phyloP scores from a whole-genome alignment of 1,140 invertebrate species.

The Asbolus verrucosus region DNA sequence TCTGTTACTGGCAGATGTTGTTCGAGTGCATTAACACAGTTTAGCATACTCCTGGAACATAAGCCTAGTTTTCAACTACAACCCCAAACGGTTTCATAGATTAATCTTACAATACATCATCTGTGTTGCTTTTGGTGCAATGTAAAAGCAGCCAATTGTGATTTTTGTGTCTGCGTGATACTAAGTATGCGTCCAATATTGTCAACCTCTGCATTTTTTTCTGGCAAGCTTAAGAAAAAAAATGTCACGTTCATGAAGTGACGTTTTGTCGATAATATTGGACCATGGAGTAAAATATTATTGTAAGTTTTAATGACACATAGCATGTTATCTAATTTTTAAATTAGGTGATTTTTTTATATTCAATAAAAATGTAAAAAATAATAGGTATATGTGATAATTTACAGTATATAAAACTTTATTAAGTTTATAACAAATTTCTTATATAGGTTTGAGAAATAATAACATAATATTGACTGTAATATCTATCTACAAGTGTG shows the following conservation, averaged over 20 bases:
- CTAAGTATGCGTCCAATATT: constrained; percentile 19
- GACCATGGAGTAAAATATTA: constrained; percentile 13
- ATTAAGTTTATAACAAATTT: constrained; percentile 28
- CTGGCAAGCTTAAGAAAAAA: too few relatives aligned
- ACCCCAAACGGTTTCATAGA: constrained; percentile 36
- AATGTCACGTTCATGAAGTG: too few relatives aligned
- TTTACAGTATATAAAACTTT: constrained; percentile 1
- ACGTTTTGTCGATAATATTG: not conserved
- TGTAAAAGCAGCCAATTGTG: constrained; percentile 37
- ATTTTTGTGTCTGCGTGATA: constrained; percentile 30
- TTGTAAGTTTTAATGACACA: constrained; percentile 7
- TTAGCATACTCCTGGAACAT: constrained; percentile 86
- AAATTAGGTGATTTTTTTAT: constrained; percentile 17
- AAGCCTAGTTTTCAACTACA: constrained; percentile 47
- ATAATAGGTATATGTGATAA: not conserved
- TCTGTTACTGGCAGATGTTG: constrained; percentile 80
- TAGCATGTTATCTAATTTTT: constrained; percentile 23
- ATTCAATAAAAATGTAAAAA: constrained; percentile 11
- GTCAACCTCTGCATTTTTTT: too few relatives aligned
- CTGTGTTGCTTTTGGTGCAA: constrained; percentile 32
- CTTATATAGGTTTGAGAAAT: constrained; percentile 15
- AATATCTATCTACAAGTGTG: constrained; percentile 33
- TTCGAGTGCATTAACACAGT: constrained; percentile 86
- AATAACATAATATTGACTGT: constrained; percentile 19
- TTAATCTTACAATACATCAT: constrained; percentile 41